These are phyloP conservation scores for Triplophysa rosa DNA, from an alignment of 2,113 vertebrate genomes.

Conservation along the genomic window DNA sequence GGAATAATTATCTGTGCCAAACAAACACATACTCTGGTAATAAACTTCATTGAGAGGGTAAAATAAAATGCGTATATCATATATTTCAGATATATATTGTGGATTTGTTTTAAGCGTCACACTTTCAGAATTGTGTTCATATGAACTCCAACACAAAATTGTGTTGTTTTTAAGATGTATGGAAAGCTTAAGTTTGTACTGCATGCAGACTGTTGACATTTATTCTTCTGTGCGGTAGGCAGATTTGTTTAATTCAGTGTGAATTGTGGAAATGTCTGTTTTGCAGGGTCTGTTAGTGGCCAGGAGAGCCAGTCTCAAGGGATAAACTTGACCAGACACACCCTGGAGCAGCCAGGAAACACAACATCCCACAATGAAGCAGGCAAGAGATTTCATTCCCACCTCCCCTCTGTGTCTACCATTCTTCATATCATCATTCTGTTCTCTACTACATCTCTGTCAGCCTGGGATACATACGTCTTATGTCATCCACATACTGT, in stretches of 20 bases:
- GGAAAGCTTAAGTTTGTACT: too few species aligned
- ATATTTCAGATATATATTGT: too few species aligned
- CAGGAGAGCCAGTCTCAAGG: conserved; percentile 51
- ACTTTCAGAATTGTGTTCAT: too few species aligned
- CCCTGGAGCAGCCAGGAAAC: conserved; percentile 51
- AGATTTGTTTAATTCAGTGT: neutral
- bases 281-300: conserved; percentile 42
- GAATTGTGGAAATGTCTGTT: conserved; percentile 25
- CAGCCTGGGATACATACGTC: neutral
- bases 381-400: conserved; percentile 57
- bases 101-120: too few species aligned
- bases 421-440: conserved; percentile 1
- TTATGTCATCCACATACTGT: neutral
- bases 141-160: too few species aligned
- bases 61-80: neutral
- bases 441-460: neutral
- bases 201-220: neutral
- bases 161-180: too few species aligned
- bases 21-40: neutral
- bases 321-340: conserved; percentile 49
- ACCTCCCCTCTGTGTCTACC: neutral
- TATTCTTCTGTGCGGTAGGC: too few species aligned
- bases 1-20: neutral
- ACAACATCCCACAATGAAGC: conserved; percentile 56
- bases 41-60: neutral